phyloP scores from a whole-genome alignment of 2,888 invertebrate species.

The Blera fallax region DNA sequence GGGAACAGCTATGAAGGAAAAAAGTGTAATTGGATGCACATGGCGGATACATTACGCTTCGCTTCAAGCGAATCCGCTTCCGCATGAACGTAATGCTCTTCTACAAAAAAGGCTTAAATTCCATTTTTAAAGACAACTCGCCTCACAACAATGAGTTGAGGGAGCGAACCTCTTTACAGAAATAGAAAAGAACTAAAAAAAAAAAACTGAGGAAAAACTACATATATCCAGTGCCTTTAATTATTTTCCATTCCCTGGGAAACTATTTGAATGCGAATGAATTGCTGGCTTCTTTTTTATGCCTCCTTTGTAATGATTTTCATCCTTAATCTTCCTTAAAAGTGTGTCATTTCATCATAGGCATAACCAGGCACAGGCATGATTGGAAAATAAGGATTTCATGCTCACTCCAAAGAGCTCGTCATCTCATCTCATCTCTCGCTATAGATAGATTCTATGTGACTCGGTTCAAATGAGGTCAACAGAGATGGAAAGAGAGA shows the following conservation, averaged over 20 bases:
- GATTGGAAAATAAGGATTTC: conserved; percentile 55
- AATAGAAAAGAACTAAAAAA: not conserved
- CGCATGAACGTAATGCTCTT: conserved; percentile 53
- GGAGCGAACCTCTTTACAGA: conserved; percentile 1
- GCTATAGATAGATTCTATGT: conserved; percentile 48
- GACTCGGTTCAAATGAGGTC: conserved; percentile 68
- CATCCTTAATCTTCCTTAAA: conserved; percentile 70
- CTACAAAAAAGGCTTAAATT: conserved; percentile 61
- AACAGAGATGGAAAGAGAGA: conserved; percentile 6
- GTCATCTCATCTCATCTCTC: conserved; percentile 9
- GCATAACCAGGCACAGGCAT: conserved; percentile 22
- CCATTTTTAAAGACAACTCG: conserved; percentile 62
- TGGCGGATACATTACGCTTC: conserved; percentile 62
- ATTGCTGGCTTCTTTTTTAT: conserved; percentile 62
- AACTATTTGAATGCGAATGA: conserved; percentile 69
- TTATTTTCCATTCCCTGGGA: conserved; percentile 69
- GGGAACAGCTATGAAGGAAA: not conserved
- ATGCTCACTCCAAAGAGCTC: conserved; percentile 60
- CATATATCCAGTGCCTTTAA: conserved; percentile 61
- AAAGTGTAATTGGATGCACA: conserved; percentile 66
- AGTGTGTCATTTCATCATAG: conserved; percentile 70
- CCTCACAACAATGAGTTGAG: conserved; percentile 24
- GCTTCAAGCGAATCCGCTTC: conserved; percentile 55
- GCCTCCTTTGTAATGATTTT: conserved; percentile 66
- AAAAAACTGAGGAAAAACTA: conserved; percentile 14